Conservation (phyloP, 1,140 invertebrate species). For the Drosophila dunni region DNA sequence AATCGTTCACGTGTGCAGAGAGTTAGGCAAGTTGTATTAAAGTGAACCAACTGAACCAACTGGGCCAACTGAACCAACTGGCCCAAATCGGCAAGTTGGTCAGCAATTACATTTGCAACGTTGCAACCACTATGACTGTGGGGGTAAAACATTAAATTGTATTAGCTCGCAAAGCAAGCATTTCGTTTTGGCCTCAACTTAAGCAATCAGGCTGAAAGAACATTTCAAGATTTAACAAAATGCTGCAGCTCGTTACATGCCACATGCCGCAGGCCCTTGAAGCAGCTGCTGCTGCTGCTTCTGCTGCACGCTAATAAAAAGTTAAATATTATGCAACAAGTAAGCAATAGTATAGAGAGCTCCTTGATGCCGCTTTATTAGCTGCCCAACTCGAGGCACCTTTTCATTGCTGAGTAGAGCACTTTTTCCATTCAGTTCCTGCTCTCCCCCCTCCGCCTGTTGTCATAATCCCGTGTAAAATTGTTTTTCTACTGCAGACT, state of each 20-base stretch:
- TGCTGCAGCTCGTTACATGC: slow-evolving; percentile 7
- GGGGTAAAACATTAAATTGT: slow-evolving; percentile 66
- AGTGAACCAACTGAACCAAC: slow-evolving; percentile 19
- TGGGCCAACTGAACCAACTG: slow-evolving; percentile 7
- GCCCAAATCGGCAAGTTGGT: slow-evolving; percentile 2
- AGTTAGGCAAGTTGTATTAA: slow-evolving; percentile 29
- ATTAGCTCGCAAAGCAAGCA: slow-evolving; percentile 66
- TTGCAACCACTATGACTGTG: slow-evolving; percentile 47
- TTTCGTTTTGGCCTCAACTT: slow-evolving; percentile 55
- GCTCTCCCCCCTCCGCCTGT: background rate
- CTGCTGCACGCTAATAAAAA: slow-evolving; percentile 68
- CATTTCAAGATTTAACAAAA: slow-evolving; percentile 62
- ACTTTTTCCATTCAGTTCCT: too few species aligned
- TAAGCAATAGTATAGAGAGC: slow-evolving; percentile 58
- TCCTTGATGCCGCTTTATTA: slow-evolving; percentile 72
- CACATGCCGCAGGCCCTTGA: slow-evolving; percentile 6
- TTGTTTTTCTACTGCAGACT: slow-evolving; percentile 73
- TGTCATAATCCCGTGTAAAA: slow-evolving; percentile 76
- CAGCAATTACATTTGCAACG: slow-evolving; percentile 37
- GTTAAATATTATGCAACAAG: slow-evolving; percentile 82
- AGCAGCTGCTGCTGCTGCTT: slow-evolving; percentile 15
- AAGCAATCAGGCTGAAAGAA: slow-evolving; percentile 74
- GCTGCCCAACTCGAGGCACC: slow-evolving; percentile 48
- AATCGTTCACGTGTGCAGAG: slow-evolving; percentile 37
- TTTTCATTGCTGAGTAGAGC: slow-evolving; percentile 17